Base-by-base conservation (phyloP, 2,797 vertebrate species). In the Coreius guichenoti region DNA sequence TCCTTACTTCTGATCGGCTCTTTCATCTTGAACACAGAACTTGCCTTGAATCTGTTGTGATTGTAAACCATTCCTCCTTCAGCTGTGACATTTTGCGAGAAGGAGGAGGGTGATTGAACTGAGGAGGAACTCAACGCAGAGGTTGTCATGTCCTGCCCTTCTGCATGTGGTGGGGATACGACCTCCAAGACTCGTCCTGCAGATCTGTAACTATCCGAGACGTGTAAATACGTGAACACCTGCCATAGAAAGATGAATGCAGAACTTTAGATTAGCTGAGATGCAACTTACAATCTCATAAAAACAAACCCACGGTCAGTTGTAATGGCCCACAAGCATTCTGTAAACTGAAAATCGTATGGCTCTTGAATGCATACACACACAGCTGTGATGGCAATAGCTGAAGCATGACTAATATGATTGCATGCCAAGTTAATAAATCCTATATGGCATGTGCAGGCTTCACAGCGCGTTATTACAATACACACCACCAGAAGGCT, bases 211-310 rank as follows among this genome's bases (percentile, higher is more conserved):
- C 83, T 86, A 80, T 93, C 92, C 56, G 92, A 93, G 39, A 87
- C 80, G 14, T 90, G 91, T 8, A 94, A 72, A 86, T 89, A 93
- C 13, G 91, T 89, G 89, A 91, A 92, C 14, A 83, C 92, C 95
- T 95, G 90, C 1, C 19, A 85, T 89, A 79, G 65, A 86, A 43
- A 88, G 29, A 72, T 16, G 31, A 83, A 74, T 31, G 19, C 77
- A 85, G 67, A 67, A 43, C 43, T 51, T 39, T 63, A 43, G 43
- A 72, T 65, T 14, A 67, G 9, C 54, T 3, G 73, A 58, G 43
- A 45, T 16, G 19, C 63, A 68, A 49, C 29, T n/a, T 49, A 72
- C 39, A 51, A n/a, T 69, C 26, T 39, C 5, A 51, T 54, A 86
- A 61, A 70, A 75, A 49, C 58, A 78, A 67, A 67, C 45, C 29